Evolutionary conservation across 2,888 invertebrate species (phyloP).

Genomic region (Papilio elwesi): DNA sequence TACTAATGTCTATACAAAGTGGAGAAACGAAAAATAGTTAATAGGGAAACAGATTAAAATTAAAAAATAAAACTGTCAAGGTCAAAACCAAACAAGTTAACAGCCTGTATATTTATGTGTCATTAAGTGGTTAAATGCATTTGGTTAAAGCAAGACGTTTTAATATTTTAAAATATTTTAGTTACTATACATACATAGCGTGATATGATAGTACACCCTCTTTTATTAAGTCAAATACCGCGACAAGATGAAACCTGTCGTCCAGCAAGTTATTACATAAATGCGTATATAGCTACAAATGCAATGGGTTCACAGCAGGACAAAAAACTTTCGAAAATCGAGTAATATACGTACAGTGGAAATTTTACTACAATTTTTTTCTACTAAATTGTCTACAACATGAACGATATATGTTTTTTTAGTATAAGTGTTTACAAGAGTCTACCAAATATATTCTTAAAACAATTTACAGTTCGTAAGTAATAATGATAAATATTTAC

Average conservation of each 20-base stretch:
- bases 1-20: background rate
- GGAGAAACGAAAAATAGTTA: slow-evolving; percentile 13
- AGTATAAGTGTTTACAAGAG: slow-evolving; percentile 71
- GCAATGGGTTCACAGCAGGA: slow-evolving; percentile 44
- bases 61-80: slow-evolving; percentile 1
- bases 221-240: slow-evolving; percentile 43
- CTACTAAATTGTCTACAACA: slow-evolving; percentile 77
- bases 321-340: slow-evolving; percentile 45
- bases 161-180: slow-evolving; percentile 55
- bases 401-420: slow-evolving; percentile 68
- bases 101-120: too few relatives aligned
- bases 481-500: slow-evolving; percentile 78
- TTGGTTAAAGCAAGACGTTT: slow-evolving; percentile 33
- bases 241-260: slow-evolving; percentile 6
- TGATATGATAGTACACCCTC: slow-evolving; percentile 80
- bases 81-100: background rate
- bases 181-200: slow-evolving; percentile 73
- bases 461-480: slow-evolving; percentile 73
- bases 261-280: slow-evolving; percentile 30
- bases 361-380: slow-evolving; percentile 63
- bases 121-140: slow-evolving; percentile 37
- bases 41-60: background rate
- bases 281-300: slow-evolving; percentile 38
- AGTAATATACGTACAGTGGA: slow-evolving; percentile 50
- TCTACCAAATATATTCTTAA: slow-evolving; percentile 67